Base-by-base conservation (phyloP, 2,888 invertebrate species). In the Campoletis raptor region DNA sequence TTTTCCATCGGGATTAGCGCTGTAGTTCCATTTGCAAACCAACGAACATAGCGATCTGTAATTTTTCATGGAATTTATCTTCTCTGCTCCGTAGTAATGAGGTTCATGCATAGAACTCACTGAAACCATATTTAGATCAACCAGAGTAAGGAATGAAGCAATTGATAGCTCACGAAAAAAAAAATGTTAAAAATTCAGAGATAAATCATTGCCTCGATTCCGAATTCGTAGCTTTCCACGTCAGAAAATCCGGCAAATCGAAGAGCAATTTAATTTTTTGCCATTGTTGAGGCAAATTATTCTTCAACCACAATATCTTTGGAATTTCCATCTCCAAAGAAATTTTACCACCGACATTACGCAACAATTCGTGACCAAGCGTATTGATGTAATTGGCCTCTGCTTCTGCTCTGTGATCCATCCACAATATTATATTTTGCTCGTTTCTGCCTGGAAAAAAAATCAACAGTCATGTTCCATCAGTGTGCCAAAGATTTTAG, bases 321-420 rank as follows among this genome's bases (percentile, higher is more conserved):
- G 99, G 99, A 84, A 97, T 97, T 95, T 99, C 97, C 99, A 99
- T 99, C 95, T 99, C 99, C n/a, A 98, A 95, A 0, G 99, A 99
- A 8, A 99, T 97, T 94, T 97, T 97, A 0, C 98, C 98, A 1
- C 99, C 99, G 3, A 98, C 98, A 95, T 97, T 98, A 90, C 97
- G 96, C 0, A 99, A 95, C 24, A 98, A 96, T 3, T 96, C 95
- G 94, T 98, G 98, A 10, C 96, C 95, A 0, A 96, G 96, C 70
- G 95, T 95, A 93, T 99, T 99, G 61, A 99, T 99, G 48, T 95
- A 94, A 72, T 96, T 96, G 0, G 99, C 97, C 95, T 99, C 98
- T 66, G 95, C 95, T 40, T 96, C 95, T 0, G 98, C 98, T 91
- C 98, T 95, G 93, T 99, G 98, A 93, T 99, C 98, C 97, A 85